These are phyloP conservation scores for Melanocharis versteri DNA, from an alignment of 2,113 vertebrate genomes.

Conservation along the genomic window DNA sequence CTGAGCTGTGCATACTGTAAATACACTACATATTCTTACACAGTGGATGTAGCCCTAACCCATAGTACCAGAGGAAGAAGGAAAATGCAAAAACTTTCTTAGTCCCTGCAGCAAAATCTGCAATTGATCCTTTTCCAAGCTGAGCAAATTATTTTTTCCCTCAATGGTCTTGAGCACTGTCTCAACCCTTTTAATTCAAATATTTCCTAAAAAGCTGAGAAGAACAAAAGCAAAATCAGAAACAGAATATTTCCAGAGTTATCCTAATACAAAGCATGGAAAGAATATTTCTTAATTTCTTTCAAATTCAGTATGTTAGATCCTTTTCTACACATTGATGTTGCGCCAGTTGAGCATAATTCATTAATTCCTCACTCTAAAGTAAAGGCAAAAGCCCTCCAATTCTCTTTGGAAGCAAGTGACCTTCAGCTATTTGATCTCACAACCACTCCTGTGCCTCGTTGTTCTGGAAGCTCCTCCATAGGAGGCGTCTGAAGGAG, in stretches of 20 bases:
- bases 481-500: not conserved
- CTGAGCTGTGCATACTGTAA: not conserved
- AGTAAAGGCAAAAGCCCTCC: not conserved
- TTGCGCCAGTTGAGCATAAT: not conserved
- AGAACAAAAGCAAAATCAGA: slow-evolving; percentile 40
- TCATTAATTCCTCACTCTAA: not conserved
- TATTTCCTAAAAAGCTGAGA: slow-evolving; percentile 14
- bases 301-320: not conserved
- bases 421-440: not conserved
- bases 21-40: not conserved
- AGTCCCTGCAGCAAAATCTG: not conserved
- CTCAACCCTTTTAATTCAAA: not conserved
- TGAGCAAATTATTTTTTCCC: not conserved
- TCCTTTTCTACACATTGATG: not conserved
- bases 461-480: not conserved
- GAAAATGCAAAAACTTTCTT: not conserved
- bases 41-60: not conserved
- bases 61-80: not conserved
- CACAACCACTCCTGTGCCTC: not conserved
- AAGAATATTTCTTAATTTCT: not conserved
- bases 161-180: not conserved
- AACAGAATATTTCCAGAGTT: slow-evolving; percentile 14
- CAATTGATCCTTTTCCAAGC: not conserved
- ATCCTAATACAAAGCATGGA: not conserved
- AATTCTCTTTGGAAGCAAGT: not conserved